Evolutionary conservation across 2,888 invertebrate genomes (phyloP).

Genomic region (Chrysina gloriosa): DNA sequence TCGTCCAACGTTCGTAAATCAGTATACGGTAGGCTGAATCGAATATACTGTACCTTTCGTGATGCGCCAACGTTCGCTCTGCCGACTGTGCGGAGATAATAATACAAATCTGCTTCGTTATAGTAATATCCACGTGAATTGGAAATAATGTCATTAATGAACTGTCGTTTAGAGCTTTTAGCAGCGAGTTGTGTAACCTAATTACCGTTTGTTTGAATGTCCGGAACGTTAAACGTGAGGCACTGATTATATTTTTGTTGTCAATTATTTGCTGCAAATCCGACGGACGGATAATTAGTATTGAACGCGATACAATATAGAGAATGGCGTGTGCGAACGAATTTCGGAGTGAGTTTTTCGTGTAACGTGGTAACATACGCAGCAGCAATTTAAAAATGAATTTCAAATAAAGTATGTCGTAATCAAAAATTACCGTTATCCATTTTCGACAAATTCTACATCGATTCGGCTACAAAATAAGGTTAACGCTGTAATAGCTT

Average conservation of each 20-base stretch:
- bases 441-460: too few relatives aligned
- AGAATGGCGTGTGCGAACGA: not conserved
- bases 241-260: slow-evolving; percentile 51
- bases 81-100: slow-evolving; percentile 33
- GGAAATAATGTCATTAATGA: slow-evolving; percentile 51
- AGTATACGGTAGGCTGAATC: not conserved
- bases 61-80: slow-evolving; percentile 1
- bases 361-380: too few relatives aligned
- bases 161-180: slow-evolving; percentile 49
- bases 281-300: slow-evolving; percentile 39
- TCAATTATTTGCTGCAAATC: slow-evolving; percentile 45
- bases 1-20: not conserved
- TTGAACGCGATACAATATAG: not conserved
- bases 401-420: too few relatives aligned
- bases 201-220: slow-evolving; percentile 53
- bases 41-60: not conserved
- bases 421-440: too few relatives aligned
- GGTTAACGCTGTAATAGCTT: too few relatives aligned
- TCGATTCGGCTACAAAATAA: too few relatives aligned
- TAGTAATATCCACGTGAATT: slow-evolving; percentile 49
- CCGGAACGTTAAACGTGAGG: slow-evolving; percentile 50
- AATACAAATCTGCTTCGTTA: slow-evolving; percentile 47
- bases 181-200: slow-evolving; percentile 50
- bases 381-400: too few relatives aligned
- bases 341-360: too few relatives aligned